Base-by-base conservation (phyloP, 2,888 invertebrate genomes). In the Xiphydria camelus region DNA sequence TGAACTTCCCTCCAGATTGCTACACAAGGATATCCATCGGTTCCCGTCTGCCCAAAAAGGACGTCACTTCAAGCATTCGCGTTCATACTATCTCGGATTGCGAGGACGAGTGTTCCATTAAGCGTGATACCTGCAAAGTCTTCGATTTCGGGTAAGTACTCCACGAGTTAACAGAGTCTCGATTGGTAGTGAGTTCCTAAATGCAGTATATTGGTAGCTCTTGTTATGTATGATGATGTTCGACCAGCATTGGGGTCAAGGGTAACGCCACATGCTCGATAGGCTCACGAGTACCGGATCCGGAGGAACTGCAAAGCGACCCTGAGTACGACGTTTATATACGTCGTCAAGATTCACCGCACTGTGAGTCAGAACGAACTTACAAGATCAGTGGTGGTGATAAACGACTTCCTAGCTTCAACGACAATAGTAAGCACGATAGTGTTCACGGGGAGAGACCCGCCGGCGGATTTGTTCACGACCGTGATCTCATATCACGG, bases 321-420 rank as follows among this genome's bases (percentile, higher is more conserved):
- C 77, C 81, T n/a, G 83, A 85, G 64, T 85, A 80, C 66, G 85
- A 85, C 70, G 73, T 84, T 38, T 85, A 83, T 61, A 73, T 80
- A 29, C 82, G 48, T 38, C 45, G 32, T 6, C 59, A 53, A 38
- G 48, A 47, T 17, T 47, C 58, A 3, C 54, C 55, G 1, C 4
- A 53, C 10, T 64, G 64, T 20, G 50, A 55, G 17, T 32, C 52
- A 2, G 61, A 63, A 29, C 47, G 47, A 15, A 21, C 47, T 7
- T 46, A 39, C 36, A 37, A 42, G 14, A 31, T 47, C 7, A 38
- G 40, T 15, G 40, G 22, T 14, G 43, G 37, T 26, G 21, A 34
- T 6, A 46, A 41, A 34, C 47, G 26, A 17, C 47, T 39, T n/a
- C n/a, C n/a, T n/a, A n/a, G n/a, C n/a, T n/a, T n/a, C n/a, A n/a